Evolutionary conservation across 2,888 invertebrate species (phyloP).

Genomic region (Silvanus unidentatus): DNA sequence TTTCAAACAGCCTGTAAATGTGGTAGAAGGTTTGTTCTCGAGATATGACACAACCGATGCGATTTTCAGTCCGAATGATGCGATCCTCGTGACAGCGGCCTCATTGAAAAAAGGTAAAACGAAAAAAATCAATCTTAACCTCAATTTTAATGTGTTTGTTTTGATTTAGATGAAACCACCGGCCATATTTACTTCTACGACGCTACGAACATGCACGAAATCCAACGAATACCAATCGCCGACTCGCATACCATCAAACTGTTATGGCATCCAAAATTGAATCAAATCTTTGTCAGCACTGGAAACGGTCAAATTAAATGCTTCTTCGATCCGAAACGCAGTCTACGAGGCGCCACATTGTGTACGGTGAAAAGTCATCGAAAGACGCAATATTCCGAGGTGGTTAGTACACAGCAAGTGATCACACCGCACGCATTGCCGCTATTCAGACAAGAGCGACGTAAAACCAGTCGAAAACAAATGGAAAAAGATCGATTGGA

Average conservation of each 20-base stretch:
- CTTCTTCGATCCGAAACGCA: slow-evolving; percentile 82
- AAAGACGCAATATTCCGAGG: slow-evolving; percentile 76
- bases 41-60: slow-evolving; percentile 79
- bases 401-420: slow-evolving; percentile 85
- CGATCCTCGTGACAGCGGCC: slow-evolving; percentile 80
- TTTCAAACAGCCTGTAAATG: slow-evolving; percentile 71
- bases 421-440: slow-evolving; percentile 96
- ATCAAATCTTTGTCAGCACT: slow-evolving; percentile 90
- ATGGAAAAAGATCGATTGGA: slow-evolving; percentile 88
- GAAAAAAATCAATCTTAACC: not conserved
- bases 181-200: slow-evolving; percentile 77
- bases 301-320: slow-evolving; percentile 87
- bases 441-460: slow-evolving; percentile 86
- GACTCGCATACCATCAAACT: slow-evolving; percentile 81
- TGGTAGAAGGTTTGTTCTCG: slow-evolving; percentile 66
- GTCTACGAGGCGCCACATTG: slow-evolving; percentile 83
- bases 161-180: slow-evolving; percentile 42
- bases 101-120: slow-evolving; percentile 66
- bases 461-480: slow-evolving; percentile 81
- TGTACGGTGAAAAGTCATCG: slow-evolving; percentile 78
- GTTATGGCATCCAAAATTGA: slow-evolving; percentile 95
- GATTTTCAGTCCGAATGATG: slow-evolving; percentile 89
- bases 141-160: no score
- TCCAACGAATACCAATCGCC: slow-evolving; percentile 69
- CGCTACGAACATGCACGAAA: slow-evolving; percentile 65